A percentile compares a stretch with the other conserved stretches of the same genome.
These are phyloP conservation scores for Cebidichthys violaceus DNA, from an alignment of 2,113 vertebrate genomes.

Conservation along the genomic window DNA sequence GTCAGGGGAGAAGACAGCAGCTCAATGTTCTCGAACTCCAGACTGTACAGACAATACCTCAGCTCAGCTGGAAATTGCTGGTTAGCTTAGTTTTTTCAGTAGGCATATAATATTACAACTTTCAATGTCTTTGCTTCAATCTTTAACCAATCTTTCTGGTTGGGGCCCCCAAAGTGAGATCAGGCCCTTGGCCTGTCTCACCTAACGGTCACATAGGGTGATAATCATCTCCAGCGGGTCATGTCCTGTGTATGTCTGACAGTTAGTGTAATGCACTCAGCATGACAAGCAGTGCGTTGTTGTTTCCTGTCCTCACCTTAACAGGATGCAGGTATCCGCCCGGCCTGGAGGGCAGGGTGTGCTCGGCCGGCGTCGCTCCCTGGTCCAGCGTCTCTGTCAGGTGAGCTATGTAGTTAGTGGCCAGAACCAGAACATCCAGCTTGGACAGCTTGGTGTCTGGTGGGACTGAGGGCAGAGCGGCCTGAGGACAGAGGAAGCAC, in stretches of 20 bases:
- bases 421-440: slow-evolving; percentile 89
- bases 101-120: not conserved
- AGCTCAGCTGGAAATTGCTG: too few species aligned
- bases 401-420: slow-evolving; percentile 90
- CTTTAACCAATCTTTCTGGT: not conserved
- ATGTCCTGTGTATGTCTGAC: not conserved
- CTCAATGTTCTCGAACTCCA: too few species aligned
- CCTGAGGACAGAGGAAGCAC: slow-evolving; percentile 62
- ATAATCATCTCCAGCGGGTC: not conserved
- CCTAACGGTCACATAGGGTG: not conserved
- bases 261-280: not conserved
- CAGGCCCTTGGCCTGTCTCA: not conserved
- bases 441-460: slow-evolving; percentile 91
- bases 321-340: slow-evolving; percentile 87
- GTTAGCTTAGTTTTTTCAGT: not conserved
- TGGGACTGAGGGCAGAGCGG: slow-evolving; percentile 86
- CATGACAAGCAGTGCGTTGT: not conserved
- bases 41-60: too few species aligned
- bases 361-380: slow-evolving; percentile 62
- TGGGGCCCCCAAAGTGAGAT: not conserved
- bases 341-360: slow-evolving; percentile 64
- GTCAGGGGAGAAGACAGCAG: too few species aligned
- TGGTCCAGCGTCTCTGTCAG: slow-evolving; percentile 85
- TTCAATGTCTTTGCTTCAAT: not conserved
- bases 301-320: slow-evolving; percentile 79